Conservation (phyloP, 30 jellyfish, hydroid and myxozoan species). For the Chironex yamaguchii region DNA sequence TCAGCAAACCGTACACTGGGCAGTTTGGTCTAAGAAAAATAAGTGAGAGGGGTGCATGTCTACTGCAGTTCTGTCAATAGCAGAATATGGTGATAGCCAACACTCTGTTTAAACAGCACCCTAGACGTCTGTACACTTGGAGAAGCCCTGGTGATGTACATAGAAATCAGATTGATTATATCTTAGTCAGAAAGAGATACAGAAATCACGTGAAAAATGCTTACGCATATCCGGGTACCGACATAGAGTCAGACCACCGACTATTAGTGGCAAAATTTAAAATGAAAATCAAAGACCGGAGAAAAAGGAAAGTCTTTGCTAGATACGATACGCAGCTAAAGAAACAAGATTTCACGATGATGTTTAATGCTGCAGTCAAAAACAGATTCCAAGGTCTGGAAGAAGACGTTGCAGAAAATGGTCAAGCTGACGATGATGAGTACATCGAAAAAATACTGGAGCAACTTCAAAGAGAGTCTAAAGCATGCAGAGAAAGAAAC, state of each 20-base stretch:
- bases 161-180: neutral
- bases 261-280: neutral
- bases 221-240: neutral
- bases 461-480: too few relatives aligned
- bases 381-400: too few relatives aligned
- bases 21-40: neutral
- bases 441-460: too few relatives aligned
- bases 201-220: neutral
- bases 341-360: too few relatives aligned
- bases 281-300: neutral
- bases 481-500: too few relatives aligned
- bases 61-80: neutral
- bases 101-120: neutral
- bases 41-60: constrained; percentile 20
- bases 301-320: too few relatives aligned
- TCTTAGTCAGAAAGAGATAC: constrained; percentile 8
- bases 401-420: too few relatives aligned
- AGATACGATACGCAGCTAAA: too few relatives aligned
- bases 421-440: too few relatives aligned
- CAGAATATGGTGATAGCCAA: neutral
- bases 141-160: neutral
- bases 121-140: neutral
- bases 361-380: too few relatives aligned
- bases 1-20: neutral
- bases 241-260: constrained; percentile 11